Evolutionary conservation across 2,113 vertebrate species (phyloP).

Genomic region (Labeo rohita): DNA sequence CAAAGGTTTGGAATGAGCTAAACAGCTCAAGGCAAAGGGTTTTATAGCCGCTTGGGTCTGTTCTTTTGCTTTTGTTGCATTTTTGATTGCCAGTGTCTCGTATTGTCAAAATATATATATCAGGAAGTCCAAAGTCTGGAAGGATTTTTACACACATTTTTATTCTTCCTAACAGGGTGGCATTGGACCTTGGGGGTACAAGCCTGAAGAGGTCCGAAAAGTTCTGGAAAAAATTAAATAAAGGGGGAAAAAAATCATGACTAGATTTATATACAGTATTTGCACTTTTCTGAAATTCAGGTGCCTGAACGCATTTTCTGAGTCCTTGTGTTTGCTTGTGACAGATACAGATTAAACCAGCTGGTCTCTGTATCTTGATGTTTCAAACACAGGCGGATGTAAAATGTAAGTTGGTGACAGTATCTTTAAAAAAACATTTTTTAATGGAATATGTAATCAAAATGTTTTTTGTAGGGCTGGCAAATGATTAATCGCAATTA

Average conservation of each 20-base stretch:
- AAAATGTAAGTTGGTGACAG: background rate
- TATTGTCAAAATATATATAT: background rate
- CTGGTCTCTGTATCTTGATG: slow-evolving; percentile 68
- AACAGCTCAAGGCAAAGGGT: slow-evolving; percentile 5
- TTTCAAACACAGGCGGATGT: slow-evolving; percentile 47
- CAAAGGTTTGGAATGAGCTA: slow-evolving; percentile 18
- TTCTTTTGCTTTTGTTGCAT: slow-evolving; percentile 21
- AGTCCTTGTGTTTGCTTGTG: slow-evolving; percentile 54
- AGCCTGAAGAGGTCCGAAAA: slow-evolving; percentile 80
- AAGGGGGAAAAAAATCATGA: background rate
- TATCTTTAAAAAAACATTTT: background rate
- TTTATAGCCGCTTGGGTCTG: background rate
- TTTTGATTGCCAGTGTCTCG: background rate
- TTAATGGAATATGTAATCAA: background rate
- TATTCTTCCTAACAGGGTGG: slow-evolving; percentile 76
- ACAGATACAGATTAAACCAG: slow-evolving; percentile 70
- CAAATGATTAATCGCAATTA: no score
- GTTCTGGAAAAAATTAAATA: slow-evolving; percentile 82
- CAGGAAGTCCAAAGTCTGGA: background rate
- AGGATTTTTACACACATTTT: background rate
- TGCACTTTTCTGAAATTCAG: background rate
- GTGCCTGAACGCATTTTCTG: background rate
- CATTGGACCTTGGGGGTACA: slow-evolving; percentile 85
- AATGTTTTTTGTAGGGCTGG: background rate
- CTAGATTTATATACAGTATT: background rate